Evolutionary conservation across 2,888 invertebrate species (phyloP), one percentile per base, ranked within the genome.

Genomic region (Alsophila aescularia): DNA sequence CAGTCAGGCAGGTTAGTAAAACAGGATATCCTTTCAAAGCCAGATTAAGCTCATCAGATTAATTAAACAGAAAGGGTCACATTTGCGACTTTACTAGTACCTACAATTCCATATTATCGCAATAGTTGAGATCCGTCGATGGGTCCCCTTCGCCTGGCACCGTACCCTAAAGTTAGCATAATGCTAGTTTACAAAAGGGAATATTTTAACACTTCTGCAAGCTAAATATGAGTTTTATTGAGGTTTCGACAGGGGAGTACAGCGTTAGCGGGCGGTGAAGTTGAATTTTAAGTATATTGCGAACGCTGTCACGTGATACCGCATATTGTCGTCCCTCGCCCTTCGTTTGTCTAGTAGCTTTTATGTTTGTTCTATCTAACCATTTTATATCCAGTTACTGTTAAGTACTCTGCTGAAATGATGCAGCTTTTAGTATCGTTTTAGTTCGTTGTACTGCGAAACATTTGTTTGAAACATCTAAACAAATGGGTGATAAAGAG

Each of bases 201-300:
- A 71, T 75, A 69, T 61, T 76, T 72, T 67, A 70, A 66, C 68
- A 64, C 57, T 66, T 62, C 53, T 59, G 57, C 47, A 2, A 55
- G 54, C 53, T 43, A 59, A 67, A 69, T 64, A 64, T 57, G 67
- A 67, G 67, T 73, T 74, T 73, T 71, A 71, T 71, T 68, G 68
- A 67, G 72, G 69, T 67, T 53, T 54, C 49, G 35, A 36, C 52
- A 34, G 50, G 39, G 40, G 44, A 39, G 40, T 49, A 40, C 34
- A n/a, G 16, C n/a, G n/a, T n/a, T n/a, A n/a, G n/a, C n/a, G n/a
- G 35, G 27, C 34, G 35, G 44, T 41, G 44, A 35, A 50, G 54
- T 64, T 55, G 41, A 69, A 63, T 52, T 66, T 65, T 57, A 62
- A 48, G 53, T 31, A 42, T 58, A 44, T 18, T n/a, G n/a, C n/a